These are phyloP conservation scores for Menura novaehollandiae DNA, from an alignment of 2,113 vertebrate genomes.

Conservation along the genomic window DNA sequence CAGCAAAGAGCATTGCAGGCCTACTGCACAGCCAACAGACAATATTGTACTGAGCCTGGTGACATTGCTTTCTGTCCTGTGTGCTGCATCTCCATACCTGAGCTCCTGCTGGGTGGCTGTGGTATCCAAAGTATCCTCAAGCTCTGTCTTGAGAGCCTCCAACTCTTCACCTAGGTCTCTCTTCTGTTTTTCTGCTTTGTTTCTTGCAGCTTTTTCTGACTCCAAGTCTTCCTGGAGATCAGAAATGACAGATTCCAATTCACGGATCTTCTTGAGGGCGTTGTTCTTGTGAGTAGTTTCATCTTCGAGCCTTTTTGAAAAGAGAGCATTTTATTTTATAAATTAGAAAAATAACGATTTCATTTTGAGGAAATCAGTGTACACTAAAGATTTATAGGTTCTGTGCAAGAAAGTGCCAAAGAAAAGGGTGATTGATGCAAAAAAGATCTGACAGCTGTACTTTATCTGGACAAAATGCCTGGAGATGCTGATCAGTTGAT, in stretches of 20 bases:
- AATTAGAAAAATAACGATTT: not conserved
- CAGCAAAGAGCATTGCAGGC: rapidly evolving
- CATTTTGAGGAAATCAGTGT: not conserved
- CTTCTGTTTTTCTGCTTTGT: slow-evolving; percentile 87
- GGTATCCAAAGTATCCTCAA: slow-evolving; percentile 93
- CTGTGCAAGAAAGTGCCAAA: not conserved
- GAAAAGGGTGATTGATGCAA: not conserved
- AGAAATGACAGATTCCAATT: slow-evolving; percentile 85
- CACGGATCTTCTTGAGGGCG: slow-evolving; percentile 85
- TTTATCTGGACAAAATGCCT: not conserved
- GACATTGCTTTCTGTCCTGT: not conserved
- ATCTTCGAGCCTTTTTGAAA: slow-evolving; percentile 81
- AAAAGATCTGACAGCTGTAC: not conserved
- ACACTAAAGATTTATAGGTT: not conserved
- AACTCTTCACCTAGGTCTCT: slow-evolving; percentile 91
- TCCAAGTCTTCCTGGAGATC: slow-evolving; percentile 94
- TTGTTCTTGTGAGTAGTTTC: slow-evolving; percentile 85
- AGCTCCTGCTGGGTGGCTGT: slow-evolving; percentile 93
- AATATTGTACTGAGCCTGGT: not conserved
- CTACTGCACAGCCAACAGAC: not conserved
- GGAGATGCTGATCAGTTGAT: not conserved
- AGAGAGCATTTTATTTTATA: not conserved
- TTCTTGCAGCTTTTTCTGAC: slow-evolving; percentile 79
- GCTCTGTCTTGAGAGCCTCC: slow-evolving; percentile 87
- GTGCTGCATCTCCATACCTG: slow-evolving; percentile 66